Conservation (phyloP, 2,797 vertebrate species). For the Poliocrania exsul region DNA sequence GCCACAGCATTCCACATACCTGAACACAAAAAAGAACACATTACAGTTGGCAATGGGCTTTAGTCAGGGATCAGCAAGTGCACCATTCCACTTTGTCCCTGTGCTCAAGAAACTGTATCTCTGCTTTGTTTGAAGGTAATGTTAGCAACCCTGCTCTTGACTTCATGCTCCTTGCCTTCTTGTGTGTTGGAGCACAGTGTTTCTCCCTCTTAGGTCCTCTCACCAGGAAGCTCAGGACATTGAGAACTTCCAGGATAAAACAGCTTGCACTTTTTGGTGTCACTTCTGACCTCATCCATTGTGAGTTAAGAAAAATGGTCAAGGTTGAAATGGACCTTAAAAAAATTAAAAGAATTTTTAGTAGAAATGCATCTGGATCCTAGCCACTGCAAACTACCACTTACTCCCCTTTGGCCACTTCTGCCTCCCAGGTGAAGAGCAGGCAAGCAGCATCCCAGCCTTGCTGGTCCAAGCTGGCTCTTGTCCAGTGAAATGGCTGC, state of each 20-base stretch:
- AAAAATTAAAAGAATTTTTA: background rate
- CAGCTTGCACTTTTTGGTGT: background rate
- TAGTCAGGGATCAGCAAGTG: background rate
- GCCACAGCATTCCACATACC: background rate
- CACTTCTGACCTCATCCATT: background rate
- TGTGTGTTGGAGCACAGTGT: rapidly evolving
- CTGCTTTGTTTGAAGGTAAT: background rate
- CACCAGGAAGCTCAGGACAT: background rate
- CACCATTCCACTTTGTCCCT: background rate
- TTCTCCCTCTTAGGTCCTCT: background rate
- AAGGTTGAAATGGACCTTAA: background rate
- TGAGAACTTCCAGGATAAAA: background rate
- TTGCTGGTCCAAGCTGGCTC: background rate
- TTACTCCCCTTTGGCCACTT: background rate
- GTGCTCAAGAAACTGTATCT: background rate
- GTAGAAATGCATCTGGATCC: background rate
- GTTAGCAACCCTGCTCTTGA: background rate
- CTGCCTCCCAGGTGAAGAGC: rapidly evolving
- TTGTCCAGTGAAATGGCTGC: background rate
- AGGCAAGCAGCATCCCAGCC: background rate
- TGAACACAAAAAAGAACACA: background rate
- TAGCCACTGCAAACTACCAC: rapidly evolving
- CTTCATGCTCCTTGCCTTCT: background rate
- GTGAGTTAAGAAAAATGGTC: background rate
- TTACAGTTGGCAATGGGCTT: background rate